Percentiles rank a stretch among this genome's conserved stretches.
Evolutionary conservation across 2,888 invertebrate species (phyloP).

Genomic region (Folsomia manolachei): DNA sequence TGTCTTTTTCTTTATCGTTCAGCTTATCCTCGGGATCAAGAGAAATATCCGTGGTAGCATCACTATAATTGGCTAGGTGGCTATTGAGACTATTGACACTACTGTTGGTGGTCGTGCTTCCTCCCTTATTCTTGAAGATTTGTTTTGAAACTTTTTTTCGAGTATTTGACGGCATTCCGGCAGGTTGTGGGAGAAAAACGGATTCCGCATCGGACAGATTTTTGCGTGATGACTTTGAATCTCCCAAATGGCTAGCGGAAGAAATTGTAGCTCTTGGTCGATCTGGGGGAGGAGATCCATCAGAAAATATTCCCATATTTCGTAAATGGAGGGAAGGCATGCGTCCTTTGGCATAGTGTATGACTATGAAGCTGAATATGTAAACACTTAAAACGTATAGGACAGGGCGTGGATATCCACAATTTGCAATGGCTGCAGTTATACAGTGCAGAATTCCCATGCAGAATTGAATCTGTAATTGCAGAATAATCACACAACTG

Average conservation of each 20-base stretch:
- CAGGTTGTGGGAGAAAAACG: not conserved
- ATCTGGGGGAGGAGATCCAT: not conserved
- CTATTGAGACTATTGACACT: too few species aligned
- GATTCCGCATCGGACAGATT: not conserved
- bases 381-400: not conserved
- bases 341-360: not conserved
- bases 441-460: slow-evolving; percentile 7
- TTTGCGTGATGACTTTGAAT: not conserved
- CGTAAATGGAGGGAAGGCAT: too few species aligned
- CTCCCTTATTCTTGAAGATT: not conserved
- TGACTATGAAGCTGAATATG: not conserved
- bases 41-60: not conserved
- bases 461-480: slow-evolving; percentile 4
- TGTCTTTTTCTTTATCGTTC: not conserved
- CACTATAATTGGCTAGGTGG: not conserved
- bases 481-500: not conserved
- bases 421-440: not conserved
- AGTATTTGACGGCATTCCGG: not conserved
- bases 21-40: not conserved
- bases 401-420: slow-evolving; percentile 4
- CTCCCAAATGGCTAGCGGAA: not conserved
- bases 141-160: not conserved
- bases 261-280: not conserved
- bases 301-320: not conserved
- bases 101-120: not conserved